Evolutionary conservation across 2,888 invertebrate genomes (phyloP).

Genomic region (Amorpha juglandis): DNA sequence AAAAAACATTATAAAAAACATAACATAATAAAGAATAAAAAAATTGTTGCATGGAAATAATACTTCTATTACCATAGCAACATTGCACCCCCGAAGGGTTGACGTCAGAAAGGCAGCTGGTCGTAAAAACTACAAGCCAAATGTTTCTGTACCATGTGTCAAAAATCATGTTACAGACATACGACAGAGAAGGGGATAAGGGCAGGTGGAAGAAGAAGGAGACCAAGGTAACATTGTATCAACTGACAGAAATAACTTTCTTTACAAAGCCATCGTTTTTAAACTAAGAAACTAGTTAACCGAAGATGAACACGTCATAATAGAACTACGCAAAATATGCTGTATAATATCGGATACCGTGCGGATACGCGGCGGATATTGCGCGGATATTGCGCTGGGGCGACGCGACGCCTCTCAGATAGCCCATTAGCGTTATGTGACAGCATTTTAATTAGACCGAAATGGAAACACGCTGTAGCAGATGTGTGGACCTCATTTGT

Average conservation of each 20-base stretch:
- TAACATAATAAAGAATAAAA: too few species aligned
- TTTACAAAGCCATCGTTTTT: conserved; percentile 5
- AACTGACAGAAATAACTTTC: neutral
- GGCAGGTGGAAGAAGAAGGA: too few species aligned
- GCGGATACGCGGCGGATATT: conserved; percentile 39
- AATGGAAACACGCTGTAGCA: conserved; percentile 17
- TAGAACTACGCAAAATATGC: conserved; percentile 1
- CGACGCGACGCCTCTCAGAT: conserved; percentile 24
- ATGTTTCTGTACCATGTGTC: too few species aligned
- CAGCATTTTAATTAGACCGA: conserved; percentile 27
- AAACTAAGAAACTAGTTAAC: conserved; percentile 10
- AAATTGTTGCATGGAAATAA: neutral
- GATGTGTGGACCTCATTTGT: conserved; percentile 3
- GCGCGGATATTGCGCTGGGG: conserved; percentile 37
- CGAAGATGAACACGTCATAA: conserved; percentile 6
- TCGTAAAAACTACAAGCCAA: too few species aligned
- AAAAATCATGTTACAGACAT: too few species aligned
- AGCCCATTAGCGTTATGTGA: conserved; percentile 28
- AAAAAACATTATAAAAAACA: too few species aligned
- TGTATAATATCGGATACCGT: conserved; percentile 32
- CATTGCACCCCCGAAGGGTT: too few species aligned
- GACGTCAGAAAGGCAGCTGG: too few species aligned
- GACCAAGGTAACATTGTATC: neutral
- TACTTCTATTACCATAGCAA: neutral
- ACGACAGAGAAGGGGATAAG: too few species aligned